phyloP scores from a whole-genome alignment of 2,113 vertebrate species.

The Daphoenositta chrysoptera region DNA sequence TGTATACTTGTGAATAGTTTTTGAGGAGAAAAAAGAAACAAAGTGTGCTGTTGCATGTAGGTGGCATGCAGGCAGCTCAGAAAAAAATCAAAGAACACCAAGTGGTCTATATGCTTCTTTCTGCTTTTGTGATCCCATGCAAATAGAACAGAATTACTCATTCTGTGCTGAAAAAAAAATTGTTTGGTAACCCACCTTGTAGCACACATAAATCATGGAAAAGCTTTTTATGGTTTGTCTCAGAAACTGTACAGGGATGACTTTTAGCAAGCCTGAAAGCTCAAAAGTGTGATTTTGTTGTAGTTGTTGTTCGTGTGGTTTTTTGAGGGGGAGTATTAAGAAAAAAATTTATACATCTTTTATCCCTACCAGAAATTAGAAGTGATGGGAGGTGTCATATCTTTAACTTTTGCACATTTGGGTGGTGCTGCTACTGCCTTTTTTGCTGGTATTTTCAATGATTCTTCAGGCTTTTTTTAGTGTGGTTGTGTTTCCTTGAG shows the following conservation, averaged over 20 bases:
- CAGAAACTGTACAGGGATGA: background rate
- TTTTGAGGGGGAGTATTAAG: background rate
- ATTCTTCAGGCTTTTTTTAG: background rate
- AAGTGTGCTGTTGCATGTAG: background rate
- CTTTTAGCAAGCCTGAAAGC: background rate
- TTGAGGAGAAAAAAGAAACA: background rate
- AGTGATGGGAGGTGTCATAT: background rate
- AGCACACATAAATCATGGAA: background rate
- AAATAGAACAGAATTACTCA: background rate
- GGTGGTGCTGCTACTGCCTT: background rate
- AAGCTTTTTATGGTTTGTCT: background rate
- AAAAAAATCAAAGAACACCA: background rate
- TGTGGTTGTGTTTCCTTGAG: background rate
- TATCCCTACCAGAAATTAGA: background rate
- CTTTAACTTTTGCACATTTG: background rate
- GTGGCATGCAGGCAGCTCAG: background rate
- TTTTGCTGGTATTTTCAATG: background rate
- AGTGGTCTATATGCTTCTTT: background rate
- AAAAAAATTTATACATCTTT: background rate
- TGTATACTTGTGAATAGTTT: background rate
- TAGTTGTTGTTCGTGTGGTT: background rate
- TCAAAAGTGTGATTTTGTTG: background rate
- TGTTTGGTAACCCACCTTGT: background rate
- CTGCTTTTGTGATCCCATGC: background rate
- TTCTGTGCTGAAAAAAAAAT: background rate